These are phyloP conservation scores for Andrena dorsata DNA, from an alignment of 2,888 invertebrate species.

Conservation along the genomic window DNA sequence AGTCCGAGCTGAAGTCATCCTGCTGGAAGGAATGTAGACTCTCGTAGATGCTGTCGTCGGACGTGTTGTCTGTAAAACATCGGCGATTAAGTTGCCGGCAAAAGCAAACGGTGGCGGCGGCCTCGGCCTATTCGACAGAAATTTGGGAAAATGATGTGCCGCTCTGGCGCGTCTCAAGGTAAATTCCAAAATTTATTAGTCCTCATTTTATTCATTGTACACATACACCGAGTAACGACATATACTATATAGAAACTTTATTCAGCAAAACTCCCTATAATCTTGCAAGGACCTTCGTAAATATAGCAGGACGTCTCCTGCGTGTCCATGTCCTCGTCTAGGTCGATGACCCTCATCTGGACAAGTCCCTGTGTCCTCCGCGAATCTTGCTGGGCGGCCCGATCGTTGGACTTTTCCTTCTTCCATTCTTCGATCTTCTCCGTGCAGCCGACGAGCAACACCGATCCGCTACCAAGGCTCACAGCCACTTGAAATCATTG, in stretches of 20 bases:
- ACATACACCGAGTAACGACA: neutral
- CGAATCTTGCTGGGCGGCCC: conserved; percentile 39
- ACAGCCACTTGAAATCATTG: conserved; percentile 83
- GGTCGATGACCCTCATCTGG: conserved; percentile 79
- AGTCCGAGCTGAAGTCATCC: conserved; percentile 78
- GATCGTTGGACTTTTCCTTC: conserved; percentile 76
- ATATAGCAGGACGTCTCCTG: conserved; percentile 83
- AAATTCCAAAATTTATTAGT: conserved; percentile 19
- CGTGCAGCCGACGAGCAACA: conserved; percentile 78
- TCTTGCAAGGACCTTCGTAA: conserved; percentile 78
- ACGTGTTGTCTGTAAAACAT: conserved; percentile 73
- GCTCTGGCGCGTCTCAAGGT: neutral
- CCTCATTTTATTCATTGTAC: neutral
- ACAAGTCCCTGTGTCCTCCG: conserved; percentile 84
- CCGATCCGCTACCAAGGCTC: conserved; percentile 83
- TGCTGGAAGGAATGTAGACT: conserved; percentile 76
- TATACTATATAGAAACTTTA: neutral
- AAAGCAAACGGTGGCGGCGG: neutral
- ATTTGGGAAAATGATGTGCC: neutral
- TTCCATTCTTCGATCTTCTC: conserved; percentile 48
- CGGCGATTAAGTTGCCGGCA: neutral
- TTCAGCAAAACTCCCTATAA: conserved; percentile 26
- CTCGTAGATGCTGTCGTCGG: conserved; percentile 83
- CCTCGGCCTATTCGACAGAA: neutral
- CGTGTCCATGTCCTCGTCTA: conserved; percentile 78